Percentiles rank a stretch among this genome's conserved stretches.
Conservation (phyloP, 2,113 vertebrate genomes). For the Lota lota region DNA sequence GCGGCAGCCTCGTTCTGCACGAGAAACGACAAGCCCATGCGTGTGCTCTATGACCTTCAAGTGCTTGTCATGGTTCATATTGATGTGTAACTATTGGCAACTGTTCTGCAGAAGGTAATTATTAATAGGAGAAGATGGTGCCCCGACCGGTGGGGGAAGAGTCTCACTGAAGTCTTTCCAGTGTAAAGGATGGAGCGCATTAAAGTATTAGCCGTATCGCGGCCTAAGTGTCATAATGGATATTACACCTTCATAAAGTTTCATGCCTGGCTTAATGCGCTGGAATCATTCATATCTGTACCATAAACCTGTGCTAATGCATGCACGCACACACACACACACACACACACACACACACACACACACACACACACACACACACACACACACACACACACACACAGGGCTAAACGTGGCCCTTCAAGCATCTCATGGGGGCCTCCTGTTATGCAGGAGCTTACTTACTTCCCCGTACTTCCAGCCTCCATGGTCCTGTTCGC, state of each 20-base stretch:
- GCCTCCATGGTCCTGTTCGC: too few relatives aligned
- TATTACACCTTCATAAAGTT: constrained; percentile 47
- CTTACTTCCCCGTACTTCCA: too few relatives aligned
- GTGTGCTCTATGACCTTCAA: too few relatives aligned
- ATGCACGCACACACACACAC: constrained; percentile 2
- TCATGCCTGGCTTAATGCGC: constrained; percentile 43
- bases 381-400: constrained; percentile 1
- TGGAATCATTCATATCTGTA: constrained; percentile 10
- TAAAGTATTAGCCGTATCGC: constrained; percentile 44
- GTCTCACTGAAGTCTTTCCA: constrained; percentile 9
- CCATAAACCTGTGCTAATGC: constrained; percentile 28
- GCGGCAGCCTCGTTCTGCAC: too few relatives aligned
- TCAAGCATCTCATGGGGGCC: background rate
- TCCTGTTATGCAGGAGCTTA: background rate
- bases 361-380: background rate
- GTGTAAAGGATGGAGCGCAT: constrained; percentile 34
- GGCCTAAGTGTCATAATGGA: constrained; percentile 46
- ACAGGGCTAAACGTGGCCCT: too few relatives aligned
- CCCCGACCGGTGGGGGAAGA: background rate
- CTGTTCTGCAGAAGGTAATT: too few relatives aligned
- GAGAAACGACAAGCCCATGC: too few relatives aligned
- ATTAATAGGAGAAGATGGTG: too few relatives aligned
- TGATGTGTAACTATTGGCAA: too few relatives aligned
- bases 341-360: background rate
- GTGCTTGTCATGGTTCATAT: too few relatives aligned